Conservation (phyloP, 2,888 invertebrate genomes). For the Gortyna flavago region DNA sequence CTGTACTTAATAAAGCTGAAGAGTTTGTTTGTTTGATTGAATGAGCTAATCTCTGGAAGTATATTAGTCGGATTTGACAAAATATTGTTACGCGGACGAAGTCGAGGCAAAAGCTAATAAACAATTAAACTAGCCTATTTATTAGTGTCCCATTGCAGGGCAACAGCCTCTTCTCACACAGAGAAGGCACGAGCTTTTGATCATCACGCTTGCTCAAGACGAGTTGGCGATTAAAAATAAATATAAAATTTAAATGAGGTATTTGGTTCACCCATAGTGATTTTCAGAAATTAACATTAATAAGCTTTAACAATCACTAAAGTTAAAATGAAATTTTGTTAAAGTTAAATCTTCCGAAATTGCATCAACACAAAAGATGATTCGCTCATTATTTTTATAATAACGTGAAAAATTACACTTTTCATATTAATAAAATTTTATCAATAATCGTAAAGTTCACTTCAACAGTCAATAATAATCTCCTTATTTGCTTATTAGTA, state of each 20-base stretch:
- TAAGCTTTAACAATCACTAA: slow-evolving; percentile 3
- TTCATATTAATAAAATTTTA: slow-evolving; percentile 10
- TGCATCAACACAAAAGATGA: background rate
- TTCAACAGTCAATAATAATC: slow-evolving; percentile 22
- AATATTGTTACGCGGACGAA: too few relatives aligned
- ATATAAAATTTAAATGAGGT: background rate
- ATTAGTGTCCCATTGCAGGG: too few relatives aligned
- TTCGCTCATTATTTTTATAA: slow-evolving; percentile 6
- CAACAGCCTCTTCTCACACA: too few relatives aligned
- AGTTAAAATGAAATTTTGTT: background rate
- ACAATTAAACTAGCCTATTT: too few relatives aligned
- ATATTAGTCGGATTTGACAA: too few relatives aligned
- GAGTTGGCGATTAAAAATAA: background rate
- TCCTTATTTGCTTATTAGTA: slow-evolving; percentile 17
- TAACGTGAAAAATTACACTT: slow-evolving; percentile 3
- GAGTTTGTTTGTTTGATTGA: too few relatives aligned
- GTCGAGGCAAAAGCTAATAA: too few relatives aligned
- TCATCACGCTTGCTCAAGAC: too few relatives aligned
- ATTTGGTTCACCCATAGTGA: background rate
- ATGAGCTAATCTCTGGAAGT: too few relatives aligned
- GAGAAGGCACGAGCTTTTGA: too few relatives aligned
- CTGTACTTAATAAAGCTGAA: too few relatives aligned
- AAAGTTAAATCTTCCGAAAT: slow-evolving; percentile 1
- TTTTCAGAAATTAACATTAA: background rate
- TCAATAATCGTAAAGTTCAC: slow-evolving; percentile 31